Conservation (phyloP, 1,140 invertebrate genomes). For the Brachystomella parvula region DNA sequence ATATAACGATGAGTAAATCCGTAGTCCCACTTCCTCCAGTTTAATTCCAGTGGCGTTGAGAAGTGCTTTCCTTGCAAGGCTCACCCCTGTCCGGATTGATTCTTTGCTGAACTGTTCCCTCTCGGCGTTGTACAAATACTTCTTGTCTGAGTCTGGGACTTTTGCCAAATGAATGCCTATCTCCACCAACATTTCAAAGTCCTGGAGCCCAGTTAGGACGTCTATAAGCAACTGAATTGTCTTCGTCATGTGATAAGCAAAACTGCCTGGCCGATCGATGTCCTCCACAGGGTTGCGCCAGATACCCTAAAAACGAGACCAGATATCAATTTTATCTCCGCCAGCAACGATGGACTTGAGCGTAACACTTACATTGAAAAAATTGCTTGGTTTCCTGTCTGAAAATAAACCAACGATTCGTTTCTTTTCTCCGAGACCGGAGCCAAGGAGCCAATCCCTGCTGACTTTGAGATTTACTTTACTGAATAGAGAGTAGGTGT, state of each 20-base stretch:
- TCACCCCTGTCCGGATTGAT: slow-evolving; percentile 59
- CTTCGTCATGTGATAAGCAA: slow-evolving; percentile 81
- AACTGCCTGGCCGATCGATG: slow-evolving; percentile 82
- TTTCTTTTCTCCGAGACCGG: slow-evolving; percentile 49
- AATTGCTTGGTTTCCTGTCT: slow-evolving; percentile 73
- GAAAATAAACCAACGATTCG: slow-evolving; percentile 65
- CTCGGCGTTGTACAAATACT: slow-evolving; percentile 72
- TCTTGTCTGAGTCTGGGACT: slow-evolving; percentile 71
- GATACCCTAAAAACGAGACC: slow-evolving; percentile 55
- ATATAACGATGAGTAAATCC: slow-evolving; percentile 28
- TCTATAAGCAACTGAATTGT: slow-evolving; percentile 72
- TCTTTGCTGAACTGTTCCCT: slow-evolving; percentile 64
- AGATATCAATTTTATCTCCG: slow-evolving; percentile 19
- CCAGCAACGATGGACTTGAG: slow-evolving; percentile 2
- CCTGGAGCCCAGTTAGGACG: slow-evolving; percentile 65
- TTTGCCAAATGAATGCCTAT: slow-evolving; percentile 67
- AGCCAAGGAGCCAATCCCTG: slow-evolving; percentile 61
- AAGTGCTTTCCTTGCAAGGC: slow-evolving; percentile 43
- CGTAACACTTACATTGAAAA: slow-evolving; percentile 69
- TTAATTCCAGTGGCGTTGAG: background rate
- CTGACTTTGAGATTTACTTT: slow-evolving; percentile 56
- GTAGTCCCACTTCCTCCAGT: background rate
- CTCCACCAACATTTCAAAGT: slow-evolving; percentile 71
- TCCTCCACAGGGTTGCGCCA: slow-evolving; percentile 85
- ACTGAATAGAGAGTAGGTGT: slow-evolving; percentile 71